Evolutionary conservation across 2,888 invertebrate genomes (phyloP).

Genomic region (Melinaea menophilus): DNA sequence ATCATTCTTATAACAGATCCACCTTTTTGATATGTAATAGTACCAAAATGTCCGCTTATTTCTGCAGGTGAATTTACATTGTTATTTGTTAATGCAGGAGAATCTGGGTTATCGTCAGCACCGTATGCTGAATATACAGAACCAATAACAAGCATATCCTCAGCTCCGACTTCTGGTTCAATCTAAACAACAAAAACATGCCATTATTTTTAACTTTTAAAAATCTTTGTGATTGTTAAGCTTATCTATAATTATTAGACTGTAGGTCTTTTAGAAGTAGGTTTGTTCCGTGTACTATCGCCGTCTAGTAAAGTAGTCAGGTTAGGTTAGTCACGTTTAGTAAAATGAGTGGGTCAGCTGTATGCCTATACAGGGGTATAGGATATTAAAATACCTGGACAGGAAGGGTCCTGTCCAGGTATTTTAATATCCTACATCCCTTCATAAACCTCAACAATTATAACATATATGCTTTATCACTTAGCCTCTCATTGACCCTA

Average conservation of each 20-base stretch:
- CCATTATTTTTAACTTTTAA: not conserved
- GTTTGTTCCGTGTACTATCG: too few relatives aligned
- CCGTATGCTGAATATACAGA: constrained; percentile 81
- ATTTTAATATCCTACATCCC: too few relatives aligned
- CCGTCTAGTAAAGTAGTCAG: too few relatives aligned
- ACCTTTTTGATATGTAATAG: constrained; percentile 83
- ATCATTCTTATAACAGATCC: constrained; percentile 72
- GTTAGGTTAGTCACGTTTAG: too few relatives aligned
- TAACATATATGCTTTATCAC: not conserved
- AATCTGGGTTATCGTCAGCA: constrained; percentile 72
- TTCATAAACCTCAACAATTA: not conserved
- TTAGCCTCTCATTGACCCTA: too few relatives aligned
- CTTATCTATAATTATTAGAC: too few relatives aligned
- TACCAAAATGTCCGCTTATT: constrained; percentile 81
- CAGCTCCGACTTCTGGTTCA: constrained; percentile 79
- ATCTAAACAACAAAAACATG: constrained; percentile 58
- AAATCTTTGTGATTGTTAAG: too few relatives aligned
- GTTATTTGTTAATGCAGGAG: constrained; percentile 77
- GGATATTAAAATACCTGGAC: too few relatives aligned
- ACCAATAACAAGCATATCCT: constrained; percentile 79
- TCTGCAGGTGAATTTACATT: constrained; percentile 79
- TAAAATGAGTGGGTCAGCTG: too few relatives aligned
- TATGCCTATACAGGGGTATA: too few relatives aligned
- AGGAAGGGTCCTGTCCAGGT: too few relatives aligned
- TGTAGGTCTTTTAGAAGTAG: too few relatives aligned